Evolutionary conservation across 2,113 vertebrate genomes (phyloP), one percentile per base, ranked within the genome.

Genomic region (Platichthys stellatus): DNA sequence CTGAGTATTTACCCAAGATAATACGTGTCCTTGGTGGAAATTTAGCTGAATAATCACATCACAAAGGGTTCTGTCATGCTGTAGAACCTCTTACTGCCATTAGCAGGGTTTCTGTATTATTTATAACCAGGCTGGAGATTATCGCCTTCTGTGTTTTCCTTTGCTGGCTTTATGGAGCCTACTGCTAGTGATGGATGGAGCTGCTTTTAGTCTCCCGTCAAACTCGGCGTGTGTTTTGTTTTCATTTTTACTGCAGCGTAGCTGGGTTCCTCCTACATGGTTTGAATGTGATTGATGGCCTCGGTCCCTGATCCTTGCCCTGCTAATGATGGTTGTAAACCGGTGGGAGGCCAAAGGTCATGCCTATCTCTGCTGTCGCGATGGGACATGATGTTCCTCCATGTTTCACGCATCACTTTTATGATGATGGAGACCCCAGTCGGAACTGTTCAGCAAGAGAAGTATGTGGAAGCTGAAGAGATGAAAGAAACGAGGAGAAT

Each of bases 291-390:
- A 93, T 94, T 93, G 88, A 91, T 89, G 82, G 70, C 40, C 72
- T 64, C 62, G 80, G 81, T 83, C 82, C 76, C 65, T 86, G 89
- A 92, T 76, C 88, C 76, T 74, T 88, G 88, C 43, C 82, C 86
- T 45, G 81, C 85, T 94, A 93, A 94, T 92, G 86, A 92, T 76
- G 68, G 74, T 68, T 82, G 79, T 92, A 91, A 90, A 92, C 80
- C 76, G 78, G 76, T 74, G 43, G 72, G 54, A 72, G 78, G 84
- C 35, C 86, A 87, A 79, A 86, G 88, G 86, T 86, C 83, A 79
- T 35, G 71, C 31, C 67, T 74, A 63, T 90, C 70, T 85, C 56
- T 31, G 23, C 63, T 47, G 74, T 80, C 71, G 84, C 45, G 80
- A 89, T 85, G 76, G 83, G 82, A 63, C 74, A 20, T 53, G 66